Percentiles rank a stretch among this genome's conserved stretches.
Evolutionary conservation across 2,797 vertebrate species (phyloP).

Genomic region (Scarus forsteni): DNA sequence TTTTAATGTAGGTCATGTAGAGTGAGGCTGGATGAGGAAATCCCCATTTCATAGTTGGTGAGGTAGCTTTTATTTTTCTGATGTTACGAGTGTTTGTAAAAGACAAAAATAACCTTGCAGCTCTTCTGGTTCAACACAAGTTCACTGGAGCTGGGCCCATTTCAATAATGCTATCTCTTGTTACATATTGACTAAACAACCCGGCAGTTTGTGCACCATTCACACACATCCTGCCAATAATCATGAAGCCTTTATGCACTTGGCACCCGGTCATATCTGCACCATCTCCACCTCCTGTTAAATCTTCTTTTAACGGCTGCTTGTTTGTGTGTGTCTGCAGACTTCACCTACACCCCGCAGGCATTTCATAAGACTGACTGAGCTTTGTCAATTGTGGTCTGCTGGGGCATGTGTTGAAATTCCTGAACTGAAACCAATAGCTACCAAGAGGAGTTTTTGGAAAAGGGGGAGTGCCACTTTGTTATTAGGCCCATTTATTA

Average conservation of each 20-base stretch:
- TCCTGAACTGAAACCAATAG: conserved; percentile 77
- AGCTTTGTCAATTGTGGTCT: conserved; percentile 76
- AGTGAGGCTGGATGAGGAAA: background rate
- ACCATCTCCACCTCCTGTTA: background rate
- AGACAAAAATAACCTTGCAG: conserved; percentile 16
- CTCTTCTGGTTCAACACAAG: background rate
- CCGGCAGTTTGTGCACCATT: conserved; percentile 12
- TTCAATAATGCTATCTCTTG: conserved; percentile 15
- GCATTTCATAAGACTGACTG: conserved; percentile 75
- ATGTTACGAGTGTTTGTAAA: conserved; percentile 11
- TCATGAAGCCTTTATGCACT: conserved; percentile 12
- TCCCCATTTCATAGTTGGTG: background rate
- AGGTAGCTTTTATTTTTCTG: background rate
- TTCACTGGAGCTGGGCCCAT: conserved; percentile 19
- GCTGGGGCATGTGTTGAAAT: conserved; percentile 81
- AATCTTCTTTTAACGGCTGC: conserved; percentile 14
- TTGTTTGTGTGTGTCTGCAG: conserved; percentile 24
- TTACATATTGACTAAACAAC: conserved; percentile 45
- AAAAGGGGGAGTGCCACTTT: conserved; percentile 26
- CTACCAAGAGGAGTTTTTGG: conserved; percentile 55
- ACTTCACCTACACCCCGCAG: conserved; percentile 67
- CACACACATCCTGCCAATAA: conserved; percentile 24
- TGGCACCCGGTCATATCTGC: conserved; percentile 1
- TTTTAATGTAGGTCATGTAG: background rate
- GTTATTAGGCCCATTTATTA: conserved; percentile 23